Evolutionary conservation across 2,797 vertebrate species (phyloP), one percentile per base, ranked within the genome.

Genomic region (Adrianichthys oophorus): DNA sequence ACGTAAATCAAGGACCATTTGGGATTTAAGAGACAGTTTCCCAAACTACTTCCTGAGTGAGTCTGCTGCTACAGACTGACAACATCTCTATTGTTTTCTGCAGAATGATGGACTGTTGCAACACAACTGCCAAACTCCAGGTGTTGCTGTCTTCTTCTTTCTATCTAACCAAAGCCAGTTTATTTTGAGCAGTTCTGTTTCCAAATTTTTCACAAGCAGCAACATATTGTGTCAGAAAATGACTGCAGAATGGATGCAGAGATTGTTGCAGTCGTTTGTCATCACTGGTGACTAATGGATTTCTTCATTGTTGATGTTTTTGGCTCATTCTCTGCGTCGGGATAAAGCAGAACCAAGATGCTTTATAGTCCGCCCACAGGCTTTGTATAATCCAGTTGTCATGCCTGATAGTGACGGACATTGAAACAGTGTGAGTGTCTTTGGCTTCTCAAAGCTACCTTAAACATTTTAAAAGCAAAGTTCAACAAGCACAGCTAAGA

Each of bases 31-130:
- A 63, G 70, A 61, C 69, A 5, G 42, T 47, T 59, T 85, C 87
- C 91, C 88, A 78, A 80, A 75, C 78, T 65, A 59, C 72, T 80
- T 91, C 80, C 82, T 88, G 79, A 85, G 83, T 59, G 82, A 79
- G 81, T 76, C 43, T 19, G 77, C 61, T 70, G 72, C 65, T 64
- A 79, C 78, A 78, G 63, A 74, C 73, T 19, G 62, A 87, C 80
- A 81, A 74, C 58, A 61, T 85, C 84, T 55, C 83, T 65, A 84
- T 88, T 93, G 90, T 92, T 93, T 87, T 79, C 70, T 82, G 59
- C 80, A 66, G 74, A 65, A 58, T 82, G 86, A 90, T 73, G 85
- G 86, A 79, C 78, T 67, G 72, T 85, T 65, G 53, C 52, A 21
- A 51, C 26, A 49, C 65, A 55, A 45, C 65, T 26, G 59, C 79